phyloP scores from a whole-genome alignment of 1,140 invertebrate genomes.

The Heliothis subflexa region DNA sequence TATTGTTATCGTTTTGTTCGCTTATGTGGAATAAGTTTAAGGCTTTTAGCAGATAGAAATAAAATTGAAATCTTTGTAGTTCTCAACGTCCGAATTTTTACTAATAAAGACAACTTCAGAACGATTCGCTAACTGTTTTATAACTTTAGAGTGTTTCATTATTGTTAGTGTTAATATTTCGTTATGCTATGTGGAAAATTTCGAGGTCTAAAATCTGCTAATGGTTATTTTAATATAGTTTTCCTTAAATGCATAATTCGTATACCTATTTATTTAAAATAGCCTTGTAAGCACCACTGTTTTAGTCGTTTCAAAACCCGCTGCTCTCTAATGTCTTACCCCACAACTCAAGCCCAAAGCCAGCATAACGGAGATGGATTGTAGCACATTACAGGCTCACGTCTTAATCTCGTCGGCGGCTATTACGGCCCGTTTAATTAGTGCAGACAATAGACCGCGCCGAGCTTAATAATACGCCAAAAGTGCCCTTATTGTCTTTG shows the following conservation, averaged over 20 bases:
- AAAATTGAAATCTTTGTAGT: neutral
- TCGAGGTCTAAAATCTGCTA: no score
- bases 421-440: conserved; percentile 79
- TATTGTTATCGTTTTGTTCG: conserved; percentile 75
- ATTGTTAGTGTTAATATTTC: no score
- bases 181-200: no score
- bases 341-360: conserved; percentile 44
- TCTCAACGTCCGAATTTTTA: no score
- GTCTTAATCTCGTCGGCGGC: conserved; percentile 73
- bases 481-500: conserved; percentile 39
- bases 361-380: conserved; percentile 74
- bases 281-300: neutral
- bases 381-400: conserved; percentile 69
- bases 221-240: no score
- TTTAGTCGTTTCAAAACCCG: neutral
- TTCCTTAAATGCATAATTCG: no score
- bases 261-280: no score
- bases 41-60: conserved; percentile 36
- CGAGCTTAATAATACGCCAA: conserved; percentile 62
- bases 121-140: no score
- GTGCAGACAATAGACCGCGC: conserved; percentile 65
- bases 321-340: conserved; percentile 50
- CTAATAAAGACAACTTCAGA: no score
- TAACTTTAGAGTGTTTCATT: no score
- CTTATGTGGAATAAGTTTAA: conserved; percentile 57